phyloP scores from a whole-genome alignment of 2,797 vertebrate species.

The Tachyglossus aculeatus region DNA sequence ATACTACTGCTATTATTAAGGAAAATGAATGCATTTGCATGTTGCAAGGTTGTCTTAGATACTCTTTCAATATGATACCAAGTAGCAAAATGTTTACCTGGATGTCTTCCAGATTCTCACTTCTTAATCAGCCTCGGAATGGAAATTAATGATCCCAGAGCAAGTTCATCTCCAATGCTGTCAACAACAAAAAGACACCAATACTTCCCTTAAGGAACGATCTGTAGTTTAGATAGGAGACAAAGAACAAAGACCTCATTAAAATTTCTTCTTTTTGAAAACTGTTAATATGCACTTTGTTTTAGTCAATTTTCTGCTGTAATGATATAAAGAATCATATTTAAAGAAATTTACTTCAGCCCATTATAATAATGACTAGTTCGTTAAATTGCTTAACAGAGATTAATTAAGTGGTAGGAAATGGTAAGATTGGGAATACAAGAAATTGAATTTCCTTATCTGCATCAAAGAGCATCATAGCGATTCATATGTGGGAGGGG shows the following conservation, averaged over 20 bases:
- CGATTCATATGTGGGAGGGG: not conserved
- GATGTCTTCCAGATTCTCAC: slow-evolving; percentile 26
- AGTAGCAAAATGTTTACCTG: too few species aligned
- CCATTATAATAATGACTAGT: slow-evolving; percentile 27
- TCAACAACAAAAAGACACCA: slow-evolving; percentile 1
- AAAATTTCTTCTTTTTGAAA: too few species aligned
- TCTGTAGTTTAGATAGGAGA: not conserved
- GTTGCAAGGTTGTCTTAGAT: too few species aligned
- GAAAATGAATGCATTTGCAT: too few species aligned
- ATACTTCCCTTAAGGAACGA: not conserved
- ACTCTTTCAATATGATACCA: too few species aligned
- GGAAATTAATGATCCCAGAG: slow-evolving; percentile 15
- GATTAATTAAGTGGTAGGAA: not conserved
- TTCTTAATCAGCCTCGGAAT: slow-evolving; percentile 7
- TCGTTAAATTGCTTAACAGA: slow-evolving; percentile 6
- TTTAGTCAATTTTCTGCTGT: too few species aligned
- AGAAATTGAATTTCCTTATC: not conserved
- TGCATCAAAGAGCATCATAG: not conserved
- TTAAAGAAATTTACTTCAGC: too few species aligned
- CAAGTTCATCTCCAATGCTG: slow-evolving; percentile 21
- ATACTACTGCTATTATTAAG: too few species aligned
- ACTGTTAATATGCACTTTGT: slow-evolving; percentile 3
- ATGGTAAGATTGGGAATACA: slow-evolving; percentile 5
- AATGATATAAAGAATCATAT: too few species aligned
- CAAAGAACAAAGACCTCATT: slow-evolving; percentile 15